phyloP scores from a whole-genome alignment of 1,140 invertebrate species.

The Heliconius himera region DNA sequence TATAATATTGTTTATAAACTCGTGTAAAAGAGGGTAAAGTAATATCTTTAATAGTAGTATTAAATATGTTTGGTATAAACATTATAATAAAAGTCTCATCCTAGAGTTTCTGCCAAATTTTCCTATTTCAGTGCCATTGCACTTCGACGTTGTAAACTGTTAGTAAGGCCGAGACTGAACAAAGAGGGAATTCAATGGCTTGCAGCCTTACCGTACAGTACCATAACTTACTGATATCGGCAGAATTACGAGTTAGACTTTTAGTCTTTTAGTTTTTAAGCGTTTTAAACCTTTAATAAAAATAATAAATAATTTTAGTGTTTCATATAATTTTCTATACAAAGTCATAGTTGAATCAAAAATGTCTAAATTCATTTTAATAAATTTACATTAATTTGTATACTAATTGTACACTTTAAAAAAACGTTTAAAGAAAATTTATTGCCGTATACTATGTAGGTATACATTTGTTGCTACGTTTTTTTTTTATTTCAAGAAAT shows the following conservation, averaged over 20 bases:
- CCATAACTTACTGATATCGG: slow-evolving; percentile 10
- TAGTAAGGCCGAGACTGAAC: slow-evolving; percentile 1
- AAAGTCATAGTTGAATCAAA: too few species aligned
- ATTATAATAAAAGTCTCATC: not conserved
- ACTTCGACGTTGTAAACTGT: slow-evolving; percentile 8
- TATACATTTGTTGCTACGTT: too few species aligned
- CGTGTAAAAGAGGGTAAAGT: too few species aligned
- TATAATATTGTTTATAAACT: too few species aligned
- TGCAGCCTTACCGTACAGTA: slow-evolving; percentile 7
- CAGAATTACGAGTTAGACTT: slow-evolving; percentile 4
- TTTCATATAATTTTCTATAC: too few species aligned
- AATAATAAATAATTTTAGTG: too few species aligned
- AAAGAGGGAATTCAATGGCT: slow-evolving; percentile 10
- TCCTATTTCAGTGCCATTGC: not conserved
- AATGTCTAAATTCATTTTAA: too few species aligned
- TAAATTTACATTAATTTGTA: too few species aligned
- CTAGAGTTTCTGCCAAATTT: not conserved
- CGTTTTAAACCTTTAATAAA: too few species aligned
- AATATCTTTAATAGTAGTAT: not conserved
- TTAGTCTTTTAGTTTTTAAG: not conserved
- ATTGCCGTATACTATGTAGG: not conserved
- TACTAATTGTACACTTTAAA: too few species aligned
- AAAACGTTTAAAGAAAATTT: not conserved
- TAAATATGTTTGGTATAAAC: not conserved
- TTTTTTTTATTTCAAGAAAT: too few species aligned